Conservation (phyloP, 2,797 vertebrate species). For the Phaenicophaeus curvirostris region DNA sequence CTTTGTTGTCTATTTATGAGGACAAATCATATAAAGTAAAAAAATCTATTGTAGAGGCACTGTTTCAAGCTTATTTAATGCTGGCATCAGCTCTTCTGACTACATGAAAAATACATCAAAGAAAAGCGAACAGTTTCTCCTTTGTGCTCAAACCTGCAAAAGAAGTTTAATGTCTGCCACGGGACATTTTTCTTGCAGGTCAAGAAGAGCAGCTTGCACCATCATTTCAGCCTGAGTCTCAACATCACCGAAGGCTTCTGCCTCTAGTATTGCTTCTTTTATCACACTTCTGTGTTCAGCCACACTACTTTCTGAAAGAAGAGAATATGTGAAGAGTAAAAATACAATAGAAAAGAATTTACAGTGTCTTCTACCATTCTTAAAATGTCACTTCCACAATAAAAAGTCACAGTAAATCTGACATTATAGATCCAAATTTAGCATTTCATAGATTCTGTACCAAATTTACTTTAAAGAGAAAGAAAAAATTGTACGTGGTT, state of each 20-base stretch:
- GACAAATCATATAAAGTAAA: slow-evolving; percentile 11
- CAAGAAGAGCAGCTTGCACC: slow-evolving; percentile 82
- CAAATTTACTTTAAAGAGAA: not conserved
- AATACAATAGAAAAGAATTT: not conserved
- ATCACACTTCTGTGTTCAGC: slow-evolving; percentile 77
- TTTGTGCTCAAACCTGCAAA: slow-evolving; percentile 70
- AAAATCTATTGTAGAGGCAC: not conserved
- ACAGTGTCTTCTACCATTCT: not conserved
- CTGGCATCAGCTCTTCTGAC: slow-evolving; percentile 44
- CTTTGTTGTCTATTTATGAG: slow-evolving; percentile 17
- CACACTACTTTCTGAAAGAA: slow-evolving; percentile 79
- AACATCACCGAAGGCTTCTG: slow-evolving; percentile 80
- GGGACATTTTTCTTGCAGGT: slow-evolving; percentile 79
- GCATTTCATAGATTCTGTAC: not conserved
- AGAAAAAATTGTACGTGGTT: not conserved
- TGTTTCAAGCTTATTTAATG: slow-evolving; percentile 39
- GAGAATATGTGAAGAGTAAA: not conserved
- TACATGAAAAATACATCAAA: not conserved
- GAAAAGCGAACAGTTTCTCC: not conserved
- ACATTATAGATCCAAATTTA: not conserved
- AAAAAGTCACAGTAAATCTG: not conserved
- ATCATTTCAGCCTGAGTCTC: slow-evolving; percentile 86
- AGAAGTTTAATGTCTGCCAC: slow-evolving; percentile 67
- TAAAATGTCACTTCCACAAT: not conserved
- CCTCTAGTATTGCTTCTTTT: slow-evolving; percentile 83